These are phyloP conservation scores for Pyrocephalus nanus DNA, from an alignment of 2,797 vertebrate genomes.

Conservation along the genomic window DNA sequence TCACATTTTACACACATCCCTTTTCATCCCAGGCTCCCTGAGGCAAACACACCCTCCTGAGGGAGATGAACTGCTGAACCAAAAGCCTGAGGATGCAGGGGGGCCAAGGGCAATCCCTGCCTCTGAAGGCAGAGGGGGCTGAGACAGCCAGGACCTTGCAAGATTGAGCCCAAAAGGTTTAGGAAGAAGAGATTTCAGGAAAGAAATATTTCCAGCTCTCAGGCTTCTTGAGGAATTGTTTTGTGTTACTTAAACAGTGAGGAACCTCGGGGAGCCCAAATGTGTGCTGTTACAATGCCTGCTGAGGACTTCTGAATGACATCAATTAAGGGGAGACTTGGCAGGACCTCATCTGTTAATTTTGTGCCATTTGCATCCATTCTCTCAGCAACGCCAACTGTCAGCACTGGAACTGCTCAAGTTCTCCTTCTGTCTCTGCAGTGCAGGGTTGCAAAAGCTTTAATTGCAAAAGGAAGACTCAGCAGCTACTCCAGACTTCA, in stretches of 20 bases:
- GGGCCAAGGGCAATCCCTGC: background rate
- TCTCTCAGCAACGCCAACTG: slow-evolving; percentile 51
- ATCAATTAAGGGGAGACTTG: slow-evolving; percentile 57
- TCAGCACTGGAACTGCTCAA: slow-evolving; percentile 36
- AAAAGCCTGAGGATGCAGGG: background rate
- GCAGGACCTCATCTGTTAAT: slow-evolving; percentile 48
- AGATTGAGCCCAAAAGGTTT: background rate
- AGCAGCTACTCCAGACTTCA: background rate
- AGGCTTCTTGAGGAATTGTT: background rate
- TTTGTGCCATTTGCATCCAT: slow-evolving; percentile 53
- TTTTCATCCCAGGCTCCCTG: background rate
- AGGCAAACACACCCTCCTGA: background rate
- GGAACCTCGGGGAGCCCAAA: background rate
- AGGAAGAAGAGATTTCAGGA: background rate
- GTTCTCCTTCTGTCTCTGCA: slow-evolving; percentile 38
- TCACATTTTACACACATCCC: background rate
- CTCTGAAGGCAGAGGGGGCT: background rate
- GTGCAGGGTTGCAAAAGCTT: background rate
- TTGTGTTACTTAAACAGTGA: background rate
- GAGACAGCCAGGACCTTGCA: background rate
- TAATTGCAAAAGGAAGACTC: background rate
- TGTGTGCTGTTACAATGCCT: slow-evolving; percentile 29
- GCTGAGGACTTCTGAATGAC: slow-evolving; percentile 17
- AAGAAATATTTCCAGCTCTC: background rate
- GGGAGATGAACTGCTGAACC: background rate